Conservation (phyloP, 1,140 invertebrate genomes). For the Drosophila bifasciata region DNA sequence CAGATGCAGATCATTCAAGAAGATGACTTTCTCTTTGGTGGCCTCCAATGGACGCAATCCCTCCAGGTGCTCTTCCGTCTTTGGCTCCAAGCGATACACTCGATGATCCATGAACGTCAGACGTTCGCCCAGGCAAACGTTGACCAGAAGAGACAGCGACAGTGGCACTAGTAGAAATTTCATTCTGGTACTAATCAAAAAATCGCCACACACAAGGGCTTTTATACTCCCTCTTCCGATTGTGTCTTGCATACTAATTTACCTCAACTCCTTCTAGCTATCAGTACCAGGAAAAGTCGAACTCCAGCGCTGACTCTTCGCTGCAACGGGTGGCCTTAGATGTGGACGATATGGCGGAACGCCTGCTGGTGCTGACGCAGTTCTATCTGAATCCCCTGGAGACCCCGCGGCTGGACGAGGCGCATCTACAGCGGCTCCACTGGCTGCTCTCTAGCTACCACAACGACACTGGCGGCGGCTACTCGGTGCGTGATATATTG, state of each 20-base stretch:
- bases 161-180: conserved; percentile 29
- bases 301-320: conserved; percentile 15
- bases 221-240: conserved; percentile 28
- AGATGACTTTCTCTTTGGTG: conserved; percentile 25
- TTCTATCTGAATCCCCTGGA: conserved; percentile 67
- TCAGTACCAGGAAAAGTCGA: conserved; percentile 53
- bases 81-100: conserved; percentile 84
- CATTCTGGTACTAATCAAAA: conserved; percentile 40
- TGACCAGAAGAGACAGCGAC: conserved; percentile 4
- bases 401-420: conserved; percentile 35
- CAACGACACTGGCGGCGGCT: conserved; percentile 42
- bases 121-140: conserved; percentile 22
- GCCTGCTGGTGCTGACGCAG: conserved; percentile 58
- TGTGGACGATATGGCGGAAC: conserved; percentile 55
- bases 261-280: conserved; percentile 36
- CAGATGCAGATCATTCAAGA: conserved; percentile 49
- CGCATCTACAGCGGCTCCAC: conserved; percentile 57
- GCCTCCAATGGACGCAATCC: conserved; percentile 47
- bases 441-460: conserved; percentile 62
- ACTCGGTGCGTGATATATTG: conserved; percentile 72
- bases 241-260: conserved; percentile 60
- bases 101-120: conserved; percentile 73
- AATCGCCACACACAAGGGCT: not conserved
- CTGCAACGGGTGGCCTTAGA: conserved; percentile 36
- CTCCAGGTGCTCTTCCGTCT: conserved; percentile 71